Base-by-base conservation (phyloP, 2,888 invertebrate genomes). In the Entomobrya multifasciata region DNA sequence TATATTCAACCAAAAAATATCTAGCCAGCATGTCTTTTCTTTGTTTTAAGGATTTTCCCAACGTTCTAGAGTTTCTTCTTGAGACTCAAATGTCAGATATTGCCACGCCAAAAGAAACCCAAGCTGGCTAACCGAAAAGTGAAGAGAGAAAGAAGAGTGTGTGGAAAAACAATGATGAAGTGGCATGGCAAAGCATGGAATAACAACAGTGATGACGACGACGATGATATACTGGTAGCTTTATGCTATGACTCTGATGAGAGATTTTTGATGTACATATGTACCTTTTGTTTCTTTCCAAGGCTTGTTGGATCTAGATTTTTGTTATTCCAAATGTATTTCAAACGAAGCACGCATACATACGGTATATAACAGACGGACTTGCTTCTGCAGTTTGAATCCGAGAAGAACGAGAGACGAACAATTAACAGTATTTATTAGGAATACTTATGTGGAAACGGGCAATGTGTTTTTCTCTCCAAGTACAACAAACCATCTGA, bases 71-170 rank as follows among this genome's bases (percentile, higher is more conserved):
- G 52, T 85, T 85, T 52, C 85, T 27, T 85, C 85, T 78, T 72
- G 85, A 49, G 85, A 85, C 85, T 85, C 85, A 85, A 52, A 85
- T 85, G 85, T 85, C 85, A 85, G 79, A 77, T 85, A 85, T 84
- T 79, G 79, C 85, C 85, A 85, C 85, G 85, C 85, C 85, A 85
- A 85, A 84, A 78, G 85, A 85, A 85, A 85, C 79, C 85, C 47
- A 72, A 85, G 85, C 72, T 79, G 85, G 85, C 79, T 85, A 85
- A 85, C 79, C 79, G 79, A 79, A 85, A 78, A 85, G 78, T 70
- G 84, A 85, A 78, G 79, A 85, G 84, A 65, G 77, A 65, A 65
- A 84, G 84, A 77, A 49, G 60, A 76, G 79, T 67, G 80, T 81
- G 80, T 65, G 80, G 44, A 84, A 85, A 85, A 78, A 78, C 67